Evolutionary conservation across 2,113 vertebrate genomes (phyloP), one percentile per base, ranked within the genome.

Genomic region (Sylvietta virens): DNA sequence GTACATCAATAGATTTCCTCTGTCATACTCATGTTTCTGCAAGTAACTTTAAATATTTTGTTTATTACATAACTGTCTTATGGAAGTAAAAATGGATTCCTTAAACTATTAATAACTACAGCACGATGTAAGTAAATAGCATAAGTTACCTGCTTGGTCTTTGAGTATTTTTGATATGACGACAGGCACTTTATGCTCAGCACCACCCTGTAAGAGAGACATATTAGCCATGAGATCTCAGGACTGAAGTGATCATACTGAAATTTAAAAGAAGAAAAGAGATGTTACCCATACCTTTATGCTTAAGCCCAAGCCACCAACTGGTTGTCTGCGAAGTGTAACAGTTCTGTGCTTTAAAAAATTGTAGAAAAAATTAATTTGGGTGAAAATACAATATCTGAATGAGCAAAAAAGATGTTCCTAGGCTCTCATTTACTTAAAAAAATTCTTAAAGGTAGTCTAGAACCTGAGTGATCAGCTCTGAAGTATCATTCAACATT

Each of bases 281-380:
- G 47, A 67, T 35, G 9, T 57, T 37, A 8, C 28, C 24, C 98
- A 94, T 99, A 99, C 99, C 99, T 99, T 99, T 97, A 99, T 98
- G 97, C 99, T 99, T 95, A 99, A 98, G 97, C 99, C 99, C 98
- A 99, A 98, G 97, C 99, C 98, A 60, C 98, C 99, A 97, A 98
- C 97, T 93, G 98, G 98, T 97, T 99, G 98, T 98, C 99, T 98
- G 97, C 47, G 98, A 97, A 99, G 99, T 97, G 98, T 98, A 98
- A 99, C 99, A 98, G 99, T 99, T 99, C 99, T 99, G 98, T 98
- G 99, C 99, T 99, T 99, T 99, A 99, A 98, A 99, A 99, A 98
- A 98, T 97, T 96, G 95, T 35, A 98, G 90, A 98, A 97, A 97
- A 95, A 97, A 96, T 81, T 93, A 91, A 96, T 97, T 97, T 89